These are phyloP conservation scores for Dromaius novaehollandiae DNA, from an alignment of 2,113 vertebrate species.

Conservation along the genomic window DNA sequence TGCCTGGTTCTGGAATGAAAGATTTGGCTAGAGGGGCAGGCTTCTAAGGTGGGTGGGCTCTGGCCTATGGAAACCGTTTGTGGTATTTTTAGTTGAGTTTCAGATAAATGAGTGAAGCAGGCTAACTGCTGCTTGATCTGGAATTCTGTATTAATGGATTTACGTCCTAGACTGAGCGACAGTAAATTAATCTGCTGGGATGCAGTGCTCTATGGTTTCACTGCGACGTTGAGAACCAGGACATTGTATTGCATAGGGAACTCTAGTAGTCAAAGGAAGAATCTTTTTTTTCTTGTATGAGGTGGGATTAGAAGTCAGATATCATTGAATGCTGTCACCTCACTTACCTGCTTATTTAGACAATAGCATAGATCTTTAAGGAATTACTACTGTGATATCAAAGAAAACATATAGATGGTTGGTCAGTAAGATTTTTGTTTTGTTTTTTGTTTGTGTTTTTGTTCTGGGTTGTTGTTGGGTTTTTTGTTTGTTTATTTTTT, in stretches of 20 bases:
- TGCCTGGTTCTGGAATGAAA: not conserved
- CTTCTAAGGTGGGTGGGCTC: not conserved
- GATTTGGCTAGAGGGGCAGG: not conserved
- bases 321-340: not conserved
- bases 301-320: not conserved
- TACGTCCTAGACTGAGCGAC: not conserved
- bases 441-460: not conserved
- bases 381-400: not conserved
- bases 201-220: fast-evolving
- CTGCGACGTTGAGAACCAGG: not conserved
- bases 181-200: not conserved
- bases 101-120: not conserved
- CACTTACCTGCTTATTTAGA: not conserved
- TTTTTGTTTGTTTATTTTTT: not conserved
- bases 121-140: not conserved
- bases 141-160: not conserved
- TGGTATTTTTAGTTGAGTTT: not conserved
- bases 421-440: not conserved
- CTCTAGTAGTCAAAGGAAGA: not conserved
- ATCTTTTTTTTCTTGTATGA: not conserved
- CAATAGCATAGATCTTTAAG: not conserved
- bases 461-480: not conserved
- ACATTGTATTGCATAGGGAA: not conserved
- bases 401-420: not conserved
- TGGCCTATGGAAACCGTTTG: not conserved